These are phyloP conservation scores for Taurulus bubalis DNA, from an alignment of 2,113 vertebrate species.

Conservation along the genomic window DNA sequence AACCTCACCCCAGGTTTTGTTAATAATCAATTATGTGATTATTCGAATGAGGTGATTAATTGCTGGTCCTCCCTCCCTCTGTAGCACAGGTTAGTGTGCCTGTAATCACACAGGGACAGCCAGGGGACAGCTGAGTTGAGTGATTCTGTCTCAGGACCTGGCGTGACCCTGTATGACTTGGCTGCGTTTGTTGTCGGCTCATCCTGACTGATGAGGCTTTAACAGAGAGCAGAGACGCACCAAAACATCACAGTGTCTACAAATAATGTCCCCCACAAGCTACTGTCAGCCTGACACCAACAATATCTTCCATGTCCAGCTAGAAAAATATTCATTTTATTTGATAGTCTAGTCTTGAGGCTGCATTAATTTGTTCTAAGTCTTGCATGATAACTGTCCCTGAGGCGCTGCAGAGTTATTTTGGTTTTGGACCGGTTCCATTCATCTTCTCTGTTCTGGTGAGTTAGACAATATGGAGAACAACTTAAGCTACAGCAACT, in stretches of 20 bases:
- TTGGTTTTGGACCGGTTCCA: slow-evolving; percentile 62
- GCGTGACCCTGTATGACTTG: slow-evolving; percentile 51
- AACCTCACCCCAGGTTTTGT: slow-evolving; percentile 65
- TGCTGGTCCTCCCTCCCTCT: slow-evolving; percentile 32
- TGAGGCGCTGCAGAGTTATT: slow-evolving; percentile 55
- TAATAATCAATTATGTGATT: slow-evolving; percentile 81
- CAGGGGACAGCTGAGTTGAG: slow-evolving; percentile 54
- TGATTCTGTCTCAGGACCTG: slow-evolving; percentile 57
- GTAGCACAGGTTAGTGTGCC: slow-evolving; percentile 35
- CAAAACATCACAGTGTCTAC: slow-evolving; percentile 50
- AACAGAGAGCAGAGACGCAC: slow-evolving; percentile 54
- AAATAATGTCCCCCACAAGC: slow-evolving; percentile 54
- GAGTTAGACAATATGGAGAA: slow-evolving; percentile 45
- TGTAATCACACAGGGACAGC: slow-evolving; percentile 61
- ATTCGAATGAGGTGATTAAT: slow-evolving; percentile 79
- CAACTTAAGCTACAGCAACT: slow-evolving; percentile 43
- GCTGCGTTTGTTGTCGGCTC: slow-evolving; percentile 60
- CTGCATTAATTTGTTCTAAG: slow-evolving; percentile 53
- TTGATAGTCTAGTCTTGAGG: slow-evolving; percentile 49
- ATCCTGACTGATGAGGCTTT: slow-evolving; percentile 69
- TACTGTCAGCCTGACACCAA: slow-evolving; percentile 57
- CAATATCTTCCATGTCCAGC: slow-evolving; percentile 60
- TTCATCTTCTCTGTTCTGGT: slow-evolving; percentile 55
- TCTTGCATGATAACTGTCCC: slow-evolving; percentile 56
- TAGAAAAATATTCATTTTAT: slow-evolving; percentile 66